Base-by-base conservation (phyloP, 1,140 invertebrate genomes). In the Macrobrachium nipponense region DNA sequence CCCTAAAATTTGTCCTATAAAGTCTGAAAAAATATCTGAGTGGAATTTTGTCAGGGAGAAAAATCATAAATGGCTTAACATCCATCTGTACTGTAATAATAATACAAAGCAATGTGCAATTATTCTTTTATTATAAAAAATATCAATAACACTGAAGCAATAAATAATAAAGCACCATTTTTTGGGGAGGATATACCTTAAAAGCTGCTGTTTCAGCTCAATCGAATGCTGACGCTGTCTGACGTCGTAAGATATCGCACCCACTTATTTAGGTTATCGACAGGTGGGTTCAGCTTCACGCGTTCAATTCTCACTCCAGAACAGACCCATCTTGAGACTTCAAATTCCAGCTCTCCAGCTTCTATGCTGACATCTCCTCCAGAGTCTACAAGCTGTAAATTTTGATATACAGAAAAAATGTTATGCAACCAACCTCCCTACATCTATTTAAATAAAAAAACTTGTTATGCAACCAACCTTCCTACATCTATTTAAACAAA, bases 171-270 rank as follows among this genome's bases (percentile, higher is more conserved):
- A 51, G 51, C 51, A 51, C 51, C 51, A 51, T 51, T 51, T 51
- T 12, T 51, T 51, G 12, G 12, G 8, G 8, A 36, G 5, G 12
- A 51, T 51, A 51, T 51, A 51, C 51, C 7, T 10, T 51, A 51
- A 8, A 51, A 8, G 7, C 51, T 51, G 51, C 8, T 51, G 51
- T 51, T 12, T 51, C 51, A 51, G 5, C 51, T 51, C 51, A 51
- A 51, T 51, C 81, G 80, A 12, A 87, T 23, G 36, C 75, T 87
- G 20, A 87, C 86, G 44, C 76, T 82, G 20, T 87, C 86, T 15
- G 86, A 87, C 23, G 81, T 83, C 14, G 86, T 87, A 51, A 87
- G 81, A 66, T 87, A 87, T n/a, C 86, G 80, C 7, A 87, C 81
- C 86, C 86, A 87, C 51, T 87, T 87, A 43, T 83, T 82, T 66